Evolutionary conservation across 1,140 invertebrate genomes (phyloP).

Genomic region (Paraescarpia echinospica): DNA sequence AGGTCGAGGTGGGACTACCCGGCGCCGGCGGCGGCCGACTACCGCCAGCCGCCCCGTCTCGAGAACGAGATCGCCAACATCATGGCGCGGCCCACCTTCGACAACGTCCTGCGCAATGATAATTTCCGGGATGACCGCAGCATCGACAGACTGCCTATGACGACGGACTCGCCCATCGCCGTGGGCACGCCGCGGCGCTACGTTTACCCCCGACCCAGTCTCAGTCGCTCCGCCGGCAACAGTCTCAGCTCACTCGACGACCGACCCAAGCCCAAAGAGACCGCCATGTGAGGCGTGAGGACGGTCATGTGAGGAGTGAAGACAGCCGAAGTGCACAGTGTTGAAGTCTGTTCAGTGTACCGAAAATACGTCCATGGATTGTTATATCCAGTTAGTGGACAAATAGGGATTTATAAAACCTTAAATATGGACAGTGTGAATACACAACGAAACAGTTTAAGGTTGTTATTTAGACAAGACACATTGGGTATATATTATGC

Average conservation of each 20-base stretch:
- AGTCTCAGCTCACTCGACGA: not conserved
- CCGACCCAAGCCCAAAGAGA: not conserved
- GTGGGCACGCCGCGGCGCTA: not conserved
- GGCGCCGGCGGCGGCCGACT: not conserved
- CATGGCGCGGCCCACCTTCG: not conserved
- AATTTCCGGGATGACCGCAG: not conserved
- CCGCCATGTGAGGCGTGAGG: not conserved
- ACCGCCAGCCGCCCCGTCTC: not conserved
- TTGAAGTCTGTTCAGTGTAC: not conserved
- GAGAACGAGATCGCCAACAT: constrained; percentile 23
- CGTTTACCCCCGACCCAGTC: not conserved
- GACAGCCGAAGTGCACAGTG: no score
- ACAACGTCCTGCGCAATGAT: constrained; percentile 15
- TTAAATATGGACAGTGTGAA: not conserved
- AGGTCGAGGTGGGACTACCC: not conserved
- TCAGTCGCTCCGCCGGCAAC: not conserved
- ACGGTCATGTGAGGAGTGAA: not conserved
- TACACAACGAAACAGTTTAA: not conserved
- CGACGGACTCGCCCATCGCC: not conserved
- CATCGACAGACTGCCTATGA: not conserved
- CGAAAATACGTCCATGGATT: not conserved
- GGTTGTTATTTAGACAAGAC: no score
- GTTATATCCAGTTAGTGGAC: not conserved
- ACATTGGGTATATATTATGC: not conserved
- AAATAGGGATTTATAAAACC: not conserved